Percentiles rank a stretch among this genome's conserved stretches.
Evolutionary conservation across 1,140 invertebrate genomes (phyloP).

Genomic region (Brachionus asplanchnoidis): DNA sequence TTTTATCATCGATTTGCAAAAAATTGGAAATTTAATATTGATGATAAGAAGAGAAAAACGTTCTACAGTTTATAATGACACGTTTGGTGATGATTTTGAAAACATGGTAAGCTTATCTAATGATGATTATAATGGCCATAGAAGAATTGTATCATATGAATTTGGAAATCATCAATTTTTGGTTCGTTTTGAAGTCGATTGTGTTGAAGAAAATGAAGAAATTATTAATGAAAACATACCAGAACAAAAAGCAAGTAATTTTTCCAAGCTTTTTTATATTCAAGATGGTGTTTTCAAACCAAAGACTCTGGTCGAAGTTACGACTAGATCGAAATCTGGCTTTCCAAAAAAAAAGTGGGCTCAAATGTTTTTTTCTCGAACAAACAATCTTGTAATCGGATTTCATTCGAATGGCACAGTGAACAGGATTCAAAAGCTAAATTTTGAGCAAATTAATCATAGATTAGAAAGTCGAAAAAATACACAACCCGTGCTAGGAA

Average conservation of each 20-base stretch:
- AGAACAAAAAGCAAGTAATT: not conserved
- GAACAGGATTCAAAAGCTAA: not conserved
- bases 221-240: not conserved
- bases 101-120: not conserved
- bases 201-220: not conserved
- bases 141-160: not conserved
- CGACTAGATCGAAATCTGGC: not conserved
- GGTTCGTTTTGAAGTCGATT: not conserved
- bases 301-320: not conserved
- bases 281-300: not conserved
- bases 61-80: not conserved
- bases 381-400: conserved; percentile 3
- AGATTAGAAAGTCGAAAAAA: not conserved
- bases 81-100: conserved; percentile 6
- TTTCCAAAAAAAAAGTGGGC: not conserved
- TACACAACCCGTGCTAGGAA: not conserved
- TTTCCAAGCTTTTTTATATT: not conserved
- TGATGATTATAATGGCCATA: not conserved
- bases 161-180: not conserved
- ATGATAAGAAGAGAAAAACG: not conserved
- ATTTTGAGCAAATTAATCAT: not conserved
- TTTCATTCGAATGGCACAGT: not conserved
- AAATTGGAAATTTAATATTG: not conserved
- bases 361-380: conserved; percentile 11
- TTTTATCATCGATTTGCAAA: conserved; percentile 7